Evolutionary conservation across 2,888 invertebrate genomes (phyloP).

Genomic region (Ophion obscuratus): DNA sequence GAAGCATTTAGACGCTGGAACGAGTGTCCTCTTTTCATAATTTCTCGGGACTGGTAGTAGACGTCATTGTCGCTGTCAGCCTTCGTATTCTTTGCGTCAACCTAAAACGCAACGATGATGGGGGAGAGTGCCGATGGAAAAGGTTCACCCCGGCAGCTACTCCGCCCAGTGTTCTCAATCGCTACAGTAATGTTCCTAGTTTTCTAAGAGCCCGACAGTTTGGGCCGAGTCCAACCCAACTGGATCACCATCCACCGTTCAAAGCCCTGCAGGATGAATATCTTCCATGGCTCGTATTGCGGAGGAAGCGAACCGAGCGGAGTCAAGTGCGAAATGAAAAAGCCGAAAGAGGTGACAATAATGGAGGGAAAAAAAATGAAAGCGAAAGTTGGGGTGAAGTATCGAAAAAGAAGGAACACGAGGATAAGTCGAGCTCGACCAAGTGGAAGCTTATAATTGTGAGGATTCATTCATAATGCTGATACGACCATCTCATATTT

Average conservation of each 20-base stretch:
- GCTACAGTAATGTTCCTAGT: conserved; percentile 15
- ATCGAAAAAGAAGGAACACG: conserved; percentile 16
- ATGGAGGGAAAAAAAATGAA: conserved; percentile 13
- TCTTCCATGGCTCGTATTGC: conserved; percentile 9
- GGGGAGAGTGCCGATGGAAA: conserved; percentile 28
- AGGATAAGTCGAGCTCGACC: conserved; percentile 63
- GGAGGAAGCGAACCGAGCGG: conserved; percentile 2
- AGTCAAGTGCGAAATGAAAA: conserved; percentile 43
- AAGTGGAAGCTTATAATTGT: conserved; percentile 78
- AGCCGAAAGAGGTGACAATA: conserved; percentile 50
- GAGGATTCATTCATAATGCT: conserved; percentile 27
- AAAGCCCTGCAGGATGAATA: background rate
- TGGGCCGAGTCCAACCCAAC: conserved; percentile 20
- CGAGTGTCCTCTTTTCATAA: conserved; percentile 51
- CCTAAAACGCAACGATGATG: conserved; percentile 53
- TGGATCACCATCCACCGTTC: conserved; percentile 39
- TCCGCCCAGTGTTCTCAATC: conserved; percentile 37
- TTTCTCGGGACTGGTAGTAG: conserved; percentile 30
- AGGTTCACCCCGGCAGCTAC: conserved; percentile 6
- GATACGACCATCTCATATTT: conserved; percentile 43
- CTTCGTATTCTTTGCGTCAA: conserved; percentile 18
- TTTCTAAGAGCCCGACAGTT: conserved; percentile 26
- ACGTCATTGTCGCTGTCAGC: conserved; percentile 28
- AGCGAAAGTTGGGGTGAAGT: conserved; percentile 16
- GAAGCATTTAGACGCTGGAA: conserved; percentile 40